Conservation (phyloP, 23 tunicate species). For the Clavelina lepadiformis region DNA sequence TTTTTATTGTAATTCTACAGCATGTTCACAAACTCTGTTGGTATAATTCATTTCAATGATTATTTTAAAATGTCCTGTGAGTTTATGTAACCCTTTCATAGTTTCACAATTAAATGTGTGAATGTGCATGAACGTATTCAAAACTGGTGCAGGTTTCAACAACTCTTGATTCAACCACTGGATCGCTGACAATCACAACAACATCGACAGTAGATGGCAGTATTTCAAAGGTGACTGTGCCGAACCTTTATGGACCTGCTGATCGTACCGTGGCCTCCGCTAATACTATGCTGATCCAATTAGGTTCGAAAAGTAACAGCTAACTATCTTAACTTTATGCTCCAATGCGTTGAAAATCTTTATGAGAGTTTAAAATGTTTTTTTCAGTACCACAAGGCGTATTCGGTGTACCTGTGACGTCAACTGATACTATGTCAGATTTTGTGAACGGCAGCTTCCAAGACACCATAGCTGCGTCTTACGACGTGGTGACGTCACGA, state of each 20-base stretch:
- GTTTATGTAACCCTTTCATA: too few relatives aligned
- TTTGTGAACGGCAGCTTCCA: conserved; percentile 48
- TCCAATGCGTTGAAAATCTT: too few relatives aligned
- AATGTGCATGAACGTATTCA: too few relatives aligned
- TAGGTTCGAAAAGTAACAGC: too few relatives aligned
- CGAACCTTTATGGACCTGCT: conserved; percentile 65
- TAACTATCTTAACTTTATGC: too few relatives aligned
- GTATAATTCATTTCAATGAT: too few relatives aligned
- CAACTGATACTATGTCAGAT: conserved; percentile 8
- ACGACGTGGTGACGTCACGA: background rate
- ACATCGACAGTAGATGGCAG: conserved; percentile 18
- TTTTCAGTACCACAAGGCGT: conserved; percentile 56
- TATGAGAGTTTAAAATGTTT: too few relatives aligned
- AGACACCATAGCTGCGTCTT: conserved; percentile 15
- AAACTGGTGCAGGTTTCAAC: conserved; percentile 55
- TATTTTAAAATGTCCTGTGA: too few relatives aligned
- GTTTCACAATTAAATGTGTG: background rate
- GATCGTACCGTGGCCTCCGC: conserved; percentile 32
- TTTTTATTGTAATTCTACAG: too few relatives aligned
- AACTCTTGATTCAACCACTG: conserved; percentile 21
- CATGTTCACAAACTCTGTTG: too few relatives aligned
- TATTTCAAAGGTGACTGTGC: conserved; percentile 18
- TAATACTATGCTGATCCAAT: conserved; percentile 41
- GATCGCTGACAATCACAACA: conserved; percentile 38
- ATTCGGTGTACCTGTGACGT: conserved; percentile 38